Conservation (phyloP, 2,888 invertebrate species). For the Acronicta psi region DNA sequence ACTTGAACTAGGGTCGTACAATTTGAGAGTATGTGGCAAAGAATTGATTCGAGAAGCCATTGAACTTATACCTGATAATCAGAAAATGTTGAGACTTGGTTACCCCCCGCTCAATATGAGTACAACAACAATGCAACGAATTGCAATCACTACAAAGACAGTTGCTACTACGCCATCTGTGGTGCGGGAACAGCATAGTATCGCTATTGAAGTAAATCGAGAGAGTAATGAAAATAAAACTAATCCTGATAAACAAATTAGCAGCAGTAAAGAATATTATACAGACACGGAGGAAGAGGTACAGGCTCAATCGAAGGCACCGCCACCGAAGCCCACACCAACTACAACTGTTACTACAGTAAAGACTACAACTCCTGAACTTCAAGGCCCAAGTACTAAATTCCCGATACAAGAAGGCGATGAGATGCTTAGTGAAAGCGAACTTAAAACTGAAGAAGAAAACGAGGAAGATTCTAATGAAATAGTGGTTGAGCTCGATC, state of each 20-base stretch:
- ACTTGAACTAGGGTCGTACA: constrained; percentile 65
- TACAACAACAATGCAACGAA: background rate
- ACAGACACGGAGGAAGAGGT: constrained; percentile 35
- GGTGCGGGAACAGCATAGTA: background rate
- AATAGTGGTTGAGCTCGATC: constrained; percentile 19
- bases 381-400: constrained; percentile 32
- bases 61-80: constrained; percentile 57
- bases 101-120: background rate
- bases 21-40: constrained; percentile 70
- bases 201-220: constrained; percentile 6
- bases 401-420: constrained; percentile 44
- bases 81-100: constrained; percentile 41
- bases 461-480: constrained; percentile 35
- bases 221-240: background rate
- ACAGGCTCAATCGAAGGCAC: background rate
- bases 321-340: background rate
- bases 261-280: constrained; percentile 32
- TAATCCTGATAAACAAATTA: background rate
- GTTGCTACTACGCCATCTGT: constrained; percentile 3
- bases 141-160: background rate
- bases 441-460: constrained; percentile 25
- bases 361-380: background rate
- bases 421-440: constrained; percentile 19
- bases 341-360: background rate
- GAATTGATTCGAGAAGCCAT: constrained; percentile 65